A percentile compares a stretch with the other conserved stretches of the same genome.
Evolutionary conservation across 1,140 invertebrate species (phyloP).

Genomic region (Formica exsecta): DNA sequence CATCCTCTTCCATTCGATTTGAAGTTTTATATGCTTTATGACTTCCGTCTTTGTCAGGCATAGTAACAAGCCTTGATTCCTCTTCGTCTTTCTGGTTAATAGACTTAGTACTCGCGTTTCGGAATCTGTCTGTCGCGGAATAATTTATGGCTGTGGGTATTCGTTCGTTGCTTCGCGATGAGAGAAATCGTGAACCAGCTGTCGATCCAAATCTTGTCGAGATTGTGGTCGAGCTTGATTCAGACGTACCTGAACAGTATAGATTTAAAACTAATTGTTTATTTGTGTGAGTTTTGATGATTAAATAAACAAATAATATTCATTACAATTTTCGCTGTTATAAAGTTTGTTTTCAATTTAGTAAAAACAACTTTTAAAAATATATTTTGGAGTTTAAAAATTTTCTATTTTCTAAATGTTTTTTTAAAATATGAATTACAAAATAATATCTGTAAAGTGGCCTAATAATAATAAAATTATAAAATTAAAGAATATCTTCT

Average conservation of each 20-base stretch:
- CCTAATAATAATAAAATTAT: not conserved
- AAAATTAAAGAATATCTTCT: not conserved
- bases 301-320: constrained; percentile 2
- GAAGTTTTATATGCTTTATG: constrained; percentile 6
- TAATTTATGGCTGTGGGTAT: constrained; percentile 66
- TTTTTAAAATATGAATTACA: not conserved
- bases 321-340: not conserved
- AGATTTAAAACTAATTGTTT: not conserved
- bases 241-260: constrained; percentile 70
- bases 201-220: constrained; percentile 71
- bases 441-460: not conserved
- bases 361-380: not conserved
- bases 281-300: not conserved
- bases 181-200: constrained; percentile 62
- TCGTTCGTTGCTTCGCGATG: constrained; percentile 71
- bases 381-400: not conserved
- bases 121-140: constrained; percentile 70
- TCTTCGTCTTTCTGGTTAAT: constrained; percentile 65
- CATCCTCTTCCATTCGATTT: constrained; percentile 31
- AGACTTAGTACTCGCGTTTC: constrained; percentile 66
- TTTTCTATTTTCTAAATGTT: not conserved
- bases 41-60: constrained; percentile 32
- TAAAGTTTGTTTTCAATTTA: not conserved
- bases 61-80: constrained; percentile 16
- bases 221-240: constrained; percentile 71